A percentile compares a stretch with the other conserved stretches of the same genome.
Conservation (phyloP, 2,113 vertebrate genomes). For the Drymodes brunneopygia region DNA sequence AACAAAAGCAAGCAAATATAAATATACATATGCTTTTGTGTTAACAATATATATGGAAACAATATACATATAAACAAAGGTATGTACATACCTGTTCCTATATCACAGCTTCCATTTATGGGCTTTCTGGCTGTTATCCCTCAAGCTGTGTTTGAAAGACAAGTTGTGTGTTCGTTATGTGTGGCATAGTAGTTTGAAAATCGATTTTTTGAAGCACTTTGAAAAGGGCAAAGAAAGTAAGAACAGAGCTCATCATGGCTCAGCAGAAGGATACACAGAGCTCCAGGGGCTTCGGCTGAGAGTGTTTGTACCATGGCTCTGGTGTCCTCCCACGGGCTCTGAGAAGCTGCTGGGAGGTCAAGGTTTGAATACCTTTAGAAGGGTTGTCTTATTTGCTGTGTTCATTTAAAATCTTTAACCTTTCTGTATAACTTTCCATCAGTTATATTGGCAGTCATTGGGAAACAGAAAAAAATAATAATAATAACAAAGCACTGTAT, state of each 20-base stretch:
- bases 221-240: neutral
- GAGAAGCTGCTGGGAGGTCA: neutral
- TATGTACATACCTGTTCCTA: neutral
- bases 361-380: neutral
- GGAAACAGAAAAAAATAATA: neutral
- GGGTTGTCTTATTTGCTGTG: neutral
- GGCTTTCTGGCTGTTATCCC: neutral
- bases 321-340: rapidly evolving
- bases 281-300: neutral
- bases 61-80: rapidly evolving
- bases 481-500: neutral
- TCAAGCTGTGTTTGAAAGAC: neutral
- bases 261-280: neutral
- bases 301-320: rapidly evolving
- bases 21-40: neutral
- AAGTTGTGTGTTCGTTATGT: neutral
- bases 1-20: neutral
- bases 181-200: neutral
- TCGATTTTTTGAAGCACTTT: neutral
- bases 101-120: neutral
- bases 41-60: neutral
- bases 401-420: neutral
- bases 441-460: neutral
- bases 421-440: neutral
- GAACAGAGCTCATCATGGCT: neutral